These are phyloP conservation scores for Drosophila gunungcola DNA, from an alignment of 1,140 invertebrate species.

Conservation along the genomic window DNA sequence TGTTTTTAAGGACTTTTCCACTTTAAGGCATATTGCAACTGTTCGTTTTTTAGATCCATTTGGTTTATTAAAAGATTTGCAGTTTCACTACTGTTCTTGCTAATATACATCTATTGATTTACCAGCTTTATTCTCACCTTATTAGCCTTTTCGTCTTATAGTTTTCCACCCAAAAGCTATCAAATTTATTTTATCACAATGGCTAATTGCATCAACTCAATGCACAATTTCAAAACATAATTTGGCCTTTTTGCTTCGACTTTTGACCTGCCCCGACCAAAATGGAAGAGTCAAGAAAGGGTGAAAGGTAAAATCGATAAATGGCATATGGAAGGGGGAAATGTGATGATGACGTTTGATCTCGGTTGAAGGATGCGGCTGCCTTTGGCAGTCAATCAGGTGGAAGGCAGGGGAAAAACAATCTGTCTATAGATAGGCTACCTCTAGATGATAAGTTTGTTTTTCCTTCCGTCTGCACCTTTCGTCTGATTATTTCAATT, in stretches of 20 bases:
- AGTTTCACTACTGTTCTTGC: too few species aligned
- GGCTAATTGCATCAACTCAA: conserved; percentile 1
- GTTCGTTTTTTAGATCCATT: not conserved
- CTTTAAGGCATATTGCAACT: not conserved
- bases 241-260: not conserved
- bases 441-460: conserved; percentile 1
- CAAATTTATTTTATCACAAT: conserved; percentile 6
- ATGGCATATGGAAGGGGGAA: conserved; percentile 11
- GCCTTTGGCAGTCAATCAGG: conserved; percentile 57
- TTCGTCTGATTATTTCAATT: conserved; percentile 8
- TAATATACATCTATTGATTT: too few species aligned
- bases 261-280: conserved; percentile 4
- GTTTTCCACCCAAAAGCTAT: not conserved
- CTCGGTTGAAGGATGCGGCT: conserved; percentile 13
- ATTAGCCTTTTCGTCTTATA: not conserved
- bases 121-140: too few species aligned
- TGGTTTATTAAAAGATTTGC: not conserved
- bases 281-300: not conserved
- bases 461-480: not conserved
- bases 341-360: conserved; percentile 16
- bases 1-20: not conserved
- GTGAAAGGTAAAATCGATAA: conserved; percentile 34
- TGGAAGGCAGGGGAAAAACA: conserved; percentile 27
- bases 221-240: conserved; percentile 29
- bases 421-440: conserved; percentile 33